phyloP scores from a whole-genome alignment of 1,140 invertebrate genomes.

The Sycobia sp. region DNA sequence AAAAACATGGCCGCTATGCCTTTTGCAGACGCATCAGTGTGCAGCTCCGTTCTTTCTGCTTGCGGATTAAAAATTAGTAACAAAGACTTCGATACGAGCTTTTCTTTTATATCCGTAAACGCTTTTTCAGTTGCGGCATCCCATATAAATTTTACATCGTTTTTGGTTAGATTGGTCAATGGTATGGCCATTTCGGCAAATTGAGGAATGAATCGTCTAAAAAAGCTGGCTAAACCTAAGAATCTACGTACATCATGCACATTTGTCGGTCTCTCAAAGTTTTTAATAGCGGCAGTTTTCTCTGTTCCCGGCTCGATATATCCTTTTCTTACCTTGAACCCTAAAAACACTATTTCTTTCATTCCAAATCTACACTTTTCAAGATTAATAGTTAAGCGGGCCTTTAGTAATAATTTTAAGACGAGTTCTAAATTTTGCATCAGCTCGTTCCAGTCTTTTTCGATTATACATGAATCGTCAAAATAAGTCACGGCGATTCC shows the following conservation, averaged over 20 bases:
- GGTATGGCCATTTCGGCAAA: conserved; percentile 44
- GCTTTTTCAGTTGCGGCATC: neutral
- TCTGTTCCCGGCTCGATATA: conserved; percentile 46
- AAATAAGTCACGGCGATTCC: conserved; percentile 40
- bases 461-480: conserved; percentile 45
- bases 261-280: conserved; percentile 46
- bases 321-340: conserved; percentile 9
- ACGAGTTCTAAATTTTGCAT: conserved; percentile 35
- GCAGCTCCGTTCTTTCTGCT: conserved; percentile 35
- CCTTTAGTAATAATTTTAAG: conserved; percentile 38
- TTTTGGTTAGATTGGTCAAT: conserved; percentile 27
- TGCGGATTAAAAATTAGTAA: conserved; percentile 22
- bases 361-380: conserved; percentile 47
- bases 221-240: conserved; percentile 57
- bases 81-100: neutral
- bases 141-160: conserved; percentile 6
- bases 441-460: conserved; percentile 34
- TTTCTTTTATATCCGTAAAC: conserved; percentile 22
- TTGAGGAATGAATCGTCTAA: conserved; percentile 50
- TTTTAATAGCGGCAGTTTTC: conserved; percentile 49
- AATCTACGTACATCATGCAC: conserved; percentile 54
- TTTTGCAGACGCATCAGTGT: conserved; percentile 37
- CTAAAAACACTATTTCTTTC: conserved; percentile 37
- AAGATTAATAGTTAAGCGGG: conserved; percentile 47
- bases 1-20: conserved; percentile 41